These are phyloP conservation scores for Diabrotica virgifera DNA, from an alignment of 1,140 invertebrate genomes.

Conservation along the genomic window DNA sequence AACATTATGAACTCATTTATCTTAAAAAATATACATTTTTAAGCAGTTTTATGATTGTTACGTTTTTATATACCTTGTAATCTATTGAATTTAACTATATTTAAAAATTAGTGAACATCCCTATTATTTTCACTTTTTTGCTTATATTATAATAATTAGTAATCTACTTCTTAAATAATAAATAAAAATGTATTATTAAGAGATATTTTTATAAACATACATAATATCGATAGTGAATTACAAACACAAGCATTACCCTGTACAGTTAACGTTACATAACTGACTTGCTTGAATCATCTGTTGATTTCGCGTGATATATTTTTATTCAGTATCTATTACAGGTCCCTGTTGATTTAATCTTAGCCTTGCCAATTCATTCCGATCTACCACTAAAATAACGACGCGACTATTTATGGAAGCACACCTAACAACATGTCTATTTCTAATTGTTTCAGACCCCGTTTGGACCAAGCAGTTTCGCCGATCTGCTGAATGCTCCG, in stretches of 20 bases:
- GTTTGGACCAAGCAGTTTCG: constrained; percentile 62
- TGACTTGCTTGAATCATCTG: background rate
- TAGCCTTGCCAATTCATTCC: background rate
- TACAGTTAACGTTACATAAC: background rate
- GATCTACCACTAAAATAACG: background rate
- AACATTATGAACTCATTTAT: no score
- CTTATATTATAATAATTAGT: no score
- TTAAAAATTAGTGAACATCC: no score
- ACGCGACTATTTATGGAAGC: background rate
- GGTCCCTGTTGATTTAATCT: background rate
- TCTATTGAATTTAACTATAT: no score
- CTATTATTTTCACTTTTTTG: no score
- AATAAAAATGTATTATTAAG: no score
- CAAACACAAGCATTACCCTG: background rate
- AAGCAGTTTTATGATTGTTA: no score
- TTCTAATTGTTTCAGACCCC: constrained; percentile 53
- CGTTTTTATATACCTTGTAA: no score
- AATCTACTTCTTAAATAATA: no score
- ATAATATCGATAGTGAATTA: no score
- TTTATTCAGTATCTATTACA: constrained; percentile 3
- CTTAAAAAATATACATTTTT: no score
- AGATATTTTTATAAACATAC: no score
- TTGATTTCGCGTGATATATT: constrained; percentile 2
- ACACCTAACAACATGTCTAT: background rate
- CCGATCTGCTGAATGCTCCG: constrained; percentile 60